A percentile compares a stretch with the other conserved stretches of the same genome.
These are phyloP conservation scores for Sciurus niger DNA, from an alignment of 2,113 vertebrate genomes.

Conservation along the genomic window DNA sequence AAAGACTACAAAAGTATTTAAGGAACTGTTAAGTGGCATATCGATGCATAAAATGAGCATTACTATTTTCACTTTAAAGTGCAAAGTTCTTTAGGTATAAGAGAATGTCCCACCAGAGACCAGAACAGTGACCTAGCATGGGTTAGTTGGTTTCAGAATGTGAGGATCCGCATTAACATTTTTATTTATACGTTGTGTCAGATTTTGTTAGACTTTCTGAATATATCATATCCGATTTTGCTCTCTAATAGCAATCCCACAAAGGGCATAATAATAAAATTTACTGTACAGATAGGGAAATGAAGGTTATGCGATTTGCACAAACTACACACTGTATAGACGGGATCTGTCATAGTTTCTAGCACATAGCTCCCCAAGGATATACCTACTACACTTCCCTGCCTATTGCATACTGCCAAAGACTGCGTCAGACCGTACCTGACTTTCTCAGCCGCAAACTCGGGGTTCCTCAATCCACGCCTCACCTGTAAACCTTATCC, in stretches of 20 bases:
- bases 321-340: not conserved
- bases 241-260: not conserved
- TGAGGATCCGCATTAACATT: not conserved
- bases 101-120: not conserved
- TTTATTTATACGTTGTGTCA: not conserved
- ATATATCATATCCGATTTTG: not conserved
- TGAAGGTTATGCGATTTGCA: not conserved
- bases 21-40: slow-evolving; percentile 46
- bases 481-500: not conserved
- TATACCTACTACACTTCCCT: not conserved
- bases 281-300: not conserved
- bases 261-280: not conserved
- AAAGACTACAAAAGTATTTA: not conserved
- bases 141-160: not conserved
- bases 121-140: not conserved
- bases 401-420: not conserved
- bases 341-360: not conserved
- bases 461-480: not conserved
- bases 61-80: not conserved
- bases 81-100: not conserved
- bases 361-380: not conserved
- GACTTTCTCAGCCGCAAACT: not conserved
- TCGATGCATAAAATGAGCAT: not conserved
- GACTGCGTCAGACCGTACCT: not conserved
- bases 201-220: not conserved